Conservation (phyloP, 37 sponge, comb jelly and placozoan genomes). For the Diacarnus erythraeanus region DNA sequence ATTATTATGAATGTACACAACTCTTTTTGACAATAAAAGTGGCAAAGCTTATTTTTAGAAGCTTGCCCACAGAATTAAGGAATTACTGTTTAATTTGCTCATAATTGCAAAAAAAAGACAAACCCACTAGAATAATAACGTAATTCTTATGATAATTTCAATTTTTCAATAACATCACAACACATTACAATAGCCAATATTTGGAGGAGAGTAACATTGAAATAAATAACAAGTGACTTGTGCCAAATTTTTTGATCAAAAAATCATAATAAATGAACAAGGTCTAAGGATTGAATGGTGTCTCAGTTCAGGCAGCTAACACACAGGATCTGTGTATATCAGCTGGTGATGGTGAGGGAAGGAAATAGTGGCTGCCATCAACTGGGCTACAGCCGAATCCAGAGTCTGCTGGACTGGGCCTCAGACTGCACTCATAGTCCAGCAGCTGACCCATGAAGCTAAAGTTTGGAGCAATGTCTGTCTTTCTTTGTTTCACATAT, state of each 20-base stretch:
- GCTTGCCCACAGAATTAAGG: too few species aligned
- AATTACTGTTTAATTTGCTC: too few species aligned
- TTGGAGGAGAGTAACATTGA: too few species aligned
- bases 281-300: neutral
- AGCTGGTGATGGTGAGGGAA: slow-evolving; percentile 9
- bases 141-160: too few species aligned
- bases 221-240: slow-evolving; percentile 14
- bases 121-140: too few species aligned
- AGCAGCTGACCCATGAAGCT: slow-evolving; percentile 92
- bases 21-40: too few species aligned
- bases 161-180: too few species aligned
- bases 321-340: slow-evolving; percentile 8
- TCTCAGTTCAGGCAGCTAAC: slow-evolving; percentile 3
- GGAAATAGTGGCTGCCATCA: neutral
- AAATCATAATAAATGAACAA: slow-evolving; percentile 3
- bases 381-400: slow-evolving; percentile 50
- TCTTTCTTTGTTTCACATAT: slow-evolving; percentile 71
- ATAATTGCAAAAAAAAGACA: too few species aligned
- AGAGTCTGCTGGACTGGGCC: slow-evolving; percentile 65
- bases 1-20: too few species aligned
- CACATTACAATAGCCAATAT: too few species aligned
- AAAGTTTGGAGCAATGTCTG: slow-evolving; percentile 83
- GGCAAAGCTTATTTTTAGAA: too few species aligned
- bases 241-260: neutral
- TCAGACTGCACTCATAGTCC: slow-evolving; percentile 45